Percentiles rank a stretch among this genome's conserved stretches.
Evolutionary conservation across 1,140 invertebrate genomes (phyloP).

Genomic region (Eubasilissa regina): DNA sequence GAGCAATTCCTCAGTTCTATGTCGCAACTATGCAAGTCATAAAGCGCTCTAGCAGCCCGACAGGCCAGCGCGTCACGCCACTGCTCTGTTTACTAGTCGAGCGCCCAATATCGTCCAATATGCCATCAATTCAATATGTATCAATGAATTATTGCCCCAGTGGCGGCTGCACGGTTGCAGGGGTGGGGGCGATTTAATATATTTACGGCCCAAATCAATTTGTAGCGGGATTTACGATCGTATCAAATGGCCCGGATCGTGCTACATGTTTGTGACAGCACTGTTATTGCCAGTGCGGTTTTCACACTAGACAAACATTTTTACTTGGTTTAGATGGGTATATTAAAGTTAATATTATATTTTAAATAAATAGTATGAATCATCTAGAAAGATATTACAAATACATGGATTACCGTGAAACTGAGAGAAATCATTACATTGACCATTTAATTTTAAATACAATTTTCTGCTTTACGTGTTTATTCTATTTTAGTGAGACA

Average conservation of each 20-base stretch:
- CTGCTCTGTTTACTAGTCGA: slow-evolving; percentile 25
- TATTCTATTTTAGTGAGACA: too few species aligned
- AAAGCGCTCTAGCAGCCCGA: neutral
- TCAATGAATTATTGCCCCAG: slow-evolving; percentile 53
- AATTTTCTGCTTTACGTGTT: too few species aligned
- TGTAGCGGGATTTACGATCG: slow-evolving; percentile 56
- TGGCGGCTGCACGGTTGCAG: slow-evolving; percentile 39
- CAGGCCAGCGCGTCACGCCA: neutral
- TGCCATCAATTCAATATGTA: slow-evolving; percentile 58
- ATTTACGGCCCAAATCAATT: slow-evolving; percentile 59
- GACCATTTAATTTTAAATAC: too few species aligned
- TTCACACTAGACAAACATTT: too few species aligned
- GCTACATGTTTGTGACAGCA: slow-evolving; percentile 11
- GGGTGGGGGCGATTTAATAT: slow-evolving; percentile 50
- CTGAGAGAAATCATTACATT: too few species aligned
- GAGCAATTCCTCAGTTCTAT: neutral
- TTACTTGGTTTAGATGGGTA: too few species aligned
- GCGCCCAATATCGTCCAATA: slow-evolving; percentile 57
- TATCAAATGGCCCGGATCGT: slow-evolving; percentile 54
- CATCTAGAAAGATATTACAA: too few species aligned
- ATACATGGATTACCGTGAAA: too few species aligned
- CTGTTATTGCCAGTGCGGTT: neutral
- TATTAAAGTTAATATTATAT: too few species aligned
- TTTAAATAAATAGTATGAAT: too few species aligned
- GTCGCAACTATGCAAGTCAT: neutral